phyloP scores from a whole-genome alignment of 2,113 vertebrate species.

The Rynchops niger region DNA sequence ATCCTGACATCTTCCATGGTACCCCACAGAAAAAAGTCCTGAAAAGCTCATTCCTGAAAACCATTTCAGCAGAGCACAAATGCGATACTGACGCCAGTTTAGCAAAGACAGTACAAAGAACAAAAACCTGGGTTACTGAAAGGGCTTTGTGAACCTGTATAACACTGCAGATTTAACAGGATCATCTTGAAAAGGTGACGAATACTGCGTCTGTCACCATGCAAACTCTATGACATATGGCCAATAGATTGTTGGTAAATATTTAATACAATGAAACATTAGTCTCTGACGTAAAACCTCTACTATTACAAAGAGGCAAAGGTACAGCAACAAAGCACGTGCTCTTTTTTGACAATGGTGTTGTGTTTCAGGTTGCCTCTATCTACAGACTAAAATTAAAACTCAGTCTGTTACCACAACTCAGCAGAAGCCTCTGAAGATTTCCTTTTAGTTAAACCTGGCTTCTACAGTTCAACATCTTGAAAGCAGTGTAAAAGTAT shows the following conservation, averaged over 20 bases:
- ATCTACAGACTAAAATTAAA: slow-evolving; percentile 72
- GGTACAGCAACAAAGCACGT: slow-evolving; percentile 56
- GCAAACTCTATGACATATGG: slow-evolving; percentile 78
- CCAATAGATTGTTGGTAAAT: slow-evolving; percentile 83
- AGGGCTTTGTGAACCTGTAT: slow-evolving; percentile 61
- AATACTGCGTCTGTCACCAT: slow-evolving; percentile 76
- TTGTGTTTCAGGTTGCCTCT: slow-evolving; percentile 63
- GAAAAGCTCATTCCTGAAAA: slow-evolving; percentile 36
- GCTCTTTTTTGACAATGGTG: slow-evolving; percentile 49
- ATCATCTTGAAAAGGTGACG: slow-evolving; percentile 78
- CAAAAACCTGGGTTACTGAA: slow-evolving; percentile 50
- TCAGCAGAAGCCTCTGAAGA: slow-evolving; percentile 19
- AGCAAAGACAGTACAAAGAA: slow-evolving; percentile 45
- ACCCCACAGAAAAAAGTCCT: slow-evolving; percentile 28
- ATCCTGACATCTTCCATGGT: background rate
- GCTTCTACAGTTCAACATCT: slow-evolving; percentile 40
- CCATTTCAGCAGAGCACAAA: slow-evolving; percentile 17
- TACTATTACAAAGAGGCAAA: slow-evolving; percentile 72
- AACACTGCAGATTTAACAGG: slow-evolving; percentile 67
- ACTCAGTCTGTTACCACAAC: slow-evolving; percentile 59
- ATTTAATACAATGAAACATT: slow-evolving; percentile 84
- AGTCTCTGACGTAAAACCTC: slow-evolving; percentile 64
- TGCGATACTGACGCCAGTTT: slow-evolving; percentile 55
- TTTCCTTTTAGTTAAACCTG: slow-evolving; percentile 64
- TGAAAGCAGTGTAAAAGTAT: background rate